These are phyloP conservation scores for Phenganax stokvisi DNA, from an alignment of 92 coral and sea anemone species.

Conservation along the genomic window DNA sequence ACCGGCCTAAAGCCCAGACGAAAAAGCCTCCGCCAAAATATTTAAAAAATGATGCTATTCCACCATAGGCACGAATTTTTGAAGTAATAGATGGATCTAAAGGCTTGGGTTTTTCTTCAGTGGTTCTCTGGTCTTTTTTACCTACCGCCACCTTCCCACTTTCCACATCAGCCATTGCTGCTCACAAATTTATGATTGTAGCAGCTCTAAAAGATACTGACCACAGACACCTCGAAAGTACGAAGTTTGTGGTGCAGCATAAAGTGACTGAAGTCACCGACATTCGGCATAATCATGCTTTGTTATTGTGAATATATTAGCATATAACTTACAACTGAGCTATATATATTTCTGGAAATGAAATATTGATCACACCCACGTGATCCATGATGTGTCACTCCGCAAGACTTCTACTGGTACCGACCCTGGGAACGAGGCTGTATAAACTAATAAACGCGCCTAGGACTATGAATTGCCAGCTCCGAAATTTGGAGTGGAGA, in stretches of 20 bases:
- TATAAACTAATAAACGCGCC: no score
- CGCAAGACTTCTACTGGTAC: no score
- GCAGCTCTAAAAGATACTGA: not conserved
- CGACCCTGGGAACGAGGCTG: no score
- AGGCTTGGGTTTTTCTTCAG: conserved; percentile 49
- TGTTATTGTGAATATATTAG: not conserved
- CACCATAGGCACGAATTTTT: conserved; percentile 55
- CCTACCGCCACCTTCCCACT: not conserved
- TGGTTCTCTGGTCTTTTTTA: conserved; percentile 29
- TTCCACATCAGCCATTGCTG: not conserved
- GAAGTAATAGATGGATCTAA: conserved; percentile 35
- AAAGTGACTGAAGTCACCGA: no score
- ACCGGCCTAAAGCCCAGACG: conserved; percentile 94
- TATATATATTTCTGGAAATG: not conserved
- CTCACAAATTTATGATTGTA: not conserved
- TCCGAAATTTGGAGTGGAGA: no score
- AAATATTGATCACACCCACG: no score
- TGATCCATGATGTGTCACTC: no score
- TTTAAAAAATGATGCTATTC: conserved; percentile 77
- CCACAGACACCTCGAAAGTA: not conserved
- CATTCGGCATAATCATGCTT: not conserved
- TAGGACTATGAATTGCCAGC: no score
- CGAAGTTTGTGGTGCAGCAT: not conserved
- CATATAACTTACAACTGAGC: not conserved
- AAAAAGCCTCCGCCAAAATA: conserved; percentile 83